These are phyloP conservation scores for Ectropis crepuscularia DNA, from an alignment of 2,888 invertebrate species.

Conservation along the genomic window DNA sequence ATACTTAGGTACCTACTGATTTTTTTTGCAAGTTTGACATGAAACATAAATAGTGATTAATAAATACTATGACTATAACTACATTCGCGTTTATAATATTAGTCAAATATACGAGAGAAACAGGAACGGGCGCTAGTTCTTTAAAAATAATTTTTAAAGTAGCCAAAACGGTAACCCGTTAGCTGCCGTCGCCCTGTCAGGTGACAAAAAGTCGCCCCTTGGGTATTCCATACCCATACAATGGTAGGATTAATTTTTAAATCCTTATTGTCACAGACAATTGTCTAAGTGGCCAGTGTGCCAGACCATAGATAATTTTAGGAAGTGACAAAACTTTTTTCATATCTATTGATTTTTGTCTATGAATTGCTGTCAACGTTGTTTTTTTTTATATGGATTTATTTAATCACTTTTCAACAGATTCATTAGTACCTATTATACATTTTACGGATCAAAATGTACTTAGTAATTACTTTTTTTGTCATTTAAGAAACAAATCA, in stretches of 20 bases:
- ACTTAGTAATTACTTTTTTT: too few relatives aligned
- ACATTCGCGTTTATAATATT: too few relatives aligned
- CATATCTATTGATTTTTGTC: constrained; percentile 35
- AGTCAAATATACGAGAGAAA: too few relatives aligned
- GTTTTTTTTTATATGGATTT: background rate
- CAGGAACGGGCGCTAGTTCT: background rate
- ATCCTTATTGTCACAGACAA: constrained; percentile 52
- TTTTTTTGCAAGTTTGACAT: too few relatives aligned
- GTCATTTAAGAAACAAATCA: too few relatives aligned
- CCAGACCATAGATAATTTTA: constrained; percentile 23
- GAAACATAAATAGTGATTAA: too few relatives aligned
- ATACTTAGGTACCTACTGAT: too few relatives aligned
- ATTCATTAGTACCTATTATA: too few relatives aligned
- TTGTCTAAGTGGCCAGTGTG: constrained; percentile 49
- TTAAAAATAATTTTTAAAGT: constrained; percentile 29
- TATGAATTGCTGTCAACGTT: constrained; percentile 25
- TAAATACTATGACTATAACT: too few relatives aligned
- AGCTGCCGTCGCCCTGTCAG: constrained; percentile 31
- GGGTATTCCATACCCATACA: constrained; percentile 46
- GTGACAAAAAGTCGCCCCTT: constrained; percentile 36
- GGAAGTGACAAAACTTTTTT: too few relatives aligned
- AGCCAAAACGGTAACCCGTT: constrained; percentile 47
- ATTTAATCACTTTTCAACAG: too few relatives aligned
- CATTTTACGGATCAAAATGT: too few relatives aligned
- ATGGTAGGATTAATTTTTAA: constrained; percentile 55